Evolutionary conservation across 35 echinoderm and acorn worm species (phyloP), one percentile per base, ranked within the genome.

Genomic region (Amphiura filiformis): DNA sequence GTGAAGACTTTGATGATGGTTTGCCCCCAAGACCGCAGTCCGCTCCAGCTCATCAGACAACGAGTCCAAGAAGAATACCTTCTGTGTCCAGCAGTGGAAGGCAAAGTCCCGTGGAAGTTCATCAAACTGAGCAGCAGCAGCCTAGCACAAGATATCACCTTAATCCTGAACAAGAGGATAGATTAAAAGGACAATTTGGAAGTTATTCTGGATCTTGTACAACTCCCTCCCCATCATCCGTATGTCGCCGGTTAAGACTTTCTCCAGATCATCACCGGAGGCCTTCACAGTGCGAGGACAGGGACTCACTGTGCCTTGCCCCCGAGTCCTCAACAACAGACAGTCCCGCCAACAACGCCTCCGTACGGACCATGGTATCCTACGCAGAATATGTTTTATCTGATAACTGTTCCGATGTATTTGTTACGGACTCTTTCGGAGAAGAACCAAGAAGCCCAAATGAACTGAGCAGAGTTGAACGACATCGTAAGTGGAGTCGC

Each of bases 401-500:
- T 2, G 9, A 11, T 15, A 4, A 30, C 28, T 26, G 28, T 70
- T 70, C 61, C 15, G 61, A 70, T 23, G 61, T 70, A 15, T 70
- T 70, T 70, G 7, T 52, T 11, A 18, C 61, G 61, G 61, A 70
- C 61, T 4, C 1, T 70, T 70, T 70, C 15, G 61, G 61, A 11
- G 61, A 70, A 70, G 61, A 30, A 3, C 61, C 61, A 13, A 61
- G 56, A 31, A 65, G 47, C 3, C 31, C 83, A 0, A 37, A 1
- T 18, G 83, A 85, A 61, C 83, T 85, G 83, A 85, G 83, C 13
- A 32, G 83, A 65, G 34, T 61, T 37, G 83, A 85, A 37, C 56
- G 83, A 61, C 83, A 85, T 1, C 26, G 83, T 0, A 85, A 85
- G 37, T 85, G 83, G 83, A 85, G 83, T 37, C 44, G 83, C 31